Conservation (phyloP, 1,140 invertebrate species). For the Magallana ariakensis region DNA sequence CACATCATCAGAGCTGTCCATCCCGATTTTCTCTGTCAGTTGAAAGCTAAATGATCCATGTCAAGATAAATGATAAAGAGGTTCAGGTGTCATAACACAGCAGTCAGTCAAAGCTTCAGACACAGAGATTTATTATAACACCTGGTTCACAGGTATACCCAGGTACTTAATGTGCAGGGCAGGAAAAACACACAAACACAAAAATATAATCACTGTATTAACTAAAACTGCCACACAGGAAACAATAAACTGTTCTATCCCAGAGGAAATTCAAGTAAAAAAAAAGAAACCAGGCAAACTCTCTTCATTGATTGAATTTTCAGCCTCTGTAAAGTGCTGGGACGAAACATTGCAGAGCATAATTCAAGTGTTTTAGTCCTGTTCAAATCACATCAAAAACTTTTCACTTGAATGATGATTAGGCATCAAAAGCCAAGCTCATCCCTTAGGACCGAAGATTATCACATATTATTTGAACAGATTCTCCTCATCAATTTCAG, state of each 20-base stretch:
- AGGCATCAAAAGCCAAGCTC: not conserved
- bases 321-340: not conserved
- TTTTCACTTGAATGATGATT: not conserved
- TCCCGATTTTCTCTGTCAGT: not conserved
- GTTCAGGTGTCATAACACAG: not conserved
- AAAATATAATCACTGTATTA: not conserved
- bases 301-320: conserved; percentile 5
- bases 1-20: conserved; percentile 9
- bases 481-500: not conserved
- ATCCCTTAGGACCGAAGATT: not conserved
- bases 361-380: not conserved
- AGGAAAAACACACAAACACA: no score
- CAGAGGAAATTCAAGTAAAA: not conserved
- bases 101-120: not conserved
- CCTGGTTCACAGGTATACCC: not conserved
- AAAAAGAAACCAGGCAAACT: not conserved
- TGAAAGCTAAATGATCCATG: not conserved
- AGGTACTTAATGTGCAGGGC: no score
- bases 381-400: conserved; percentile 10
- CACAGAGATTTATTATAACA: not conserved
- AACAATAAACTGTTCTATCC: not conserved
- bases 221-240: not conserved
- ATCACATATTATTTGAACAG: not conserved
- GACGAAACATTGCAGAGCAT: conserved; percentile 1
- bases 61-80: not conserved